phyloP scores from a whole-genome alignment of 2,888 invertebrate species.

The Ctenicera cuprea region DNA sequence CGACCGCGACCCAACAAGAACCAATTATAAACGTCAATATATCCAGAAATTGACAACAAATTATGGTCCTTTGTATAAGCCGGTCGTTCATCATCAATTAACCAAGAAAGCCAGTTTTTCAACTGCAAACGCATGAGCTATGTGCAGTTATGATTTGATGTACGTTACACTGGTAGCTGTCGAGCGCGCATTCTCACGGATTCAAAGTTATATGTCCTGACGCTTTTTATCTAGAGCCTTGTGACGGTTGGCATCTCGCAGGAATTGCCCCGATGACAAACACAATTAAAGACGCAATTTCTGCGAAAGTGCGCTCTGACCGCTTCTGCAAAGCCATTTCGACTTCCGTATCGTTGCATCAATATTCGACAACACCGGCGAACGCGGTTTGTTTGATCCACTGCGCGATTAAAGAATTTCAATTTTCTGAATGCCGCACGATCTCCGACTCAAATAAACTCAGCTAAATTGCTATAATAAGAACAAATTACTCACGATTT shows the following conservation, averaged over 20 bases:
- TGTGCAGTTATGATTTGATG: constrained; percentile 62
- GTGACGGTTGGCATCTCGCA: constrained; percentile 55
- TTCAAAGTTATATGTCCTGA: constrained; percentile 55
- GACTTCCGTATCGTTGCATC: constrained; percentile 41
- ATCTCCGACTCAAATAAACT: constrained; percentile 63
- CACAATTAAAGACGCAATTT: constrained; percentile 56
- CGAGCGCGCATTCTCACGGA: constrained; percentile 59
- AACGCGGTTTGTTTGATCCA: constrained; percentile 66
- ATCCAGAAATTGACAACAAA: constrained; percentile 73
- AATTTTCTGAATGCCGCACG: constrained; percentile 69
- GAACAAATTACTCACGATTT: constrained; percentile 69
- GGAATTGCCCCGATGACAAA: constrained; percentile 57
- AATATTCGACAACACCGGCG: constrained; percentile 39
- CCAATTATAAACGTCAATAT: constrained; percentile 72
- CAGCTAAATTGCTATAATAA: constrained; percentile 63
- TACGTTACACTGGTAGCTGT: constrained; percentile 62
- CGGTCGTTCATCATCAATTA: constrained; percentile 73
- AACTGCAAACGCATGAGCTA: constrained; percentile 55
- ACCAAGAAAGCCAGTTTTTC: constrained; percentile 67
- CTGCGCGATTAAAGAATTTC: constrained; percentile 64
- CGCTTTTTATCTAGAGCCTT: constrained; percentile 50
- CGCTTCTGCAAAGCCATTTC: constrained; percentile 39
- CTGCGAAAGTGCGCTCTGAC: constrained; percentile 40
- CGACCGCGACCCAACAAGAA: constrained; percentile 63
- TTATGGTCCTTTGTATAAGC: constrained; percentile 72